phyloP scores from a whole-genome alignment of 1,140 invertebrate genomes.

The Halyomorpha halys region DNA sequence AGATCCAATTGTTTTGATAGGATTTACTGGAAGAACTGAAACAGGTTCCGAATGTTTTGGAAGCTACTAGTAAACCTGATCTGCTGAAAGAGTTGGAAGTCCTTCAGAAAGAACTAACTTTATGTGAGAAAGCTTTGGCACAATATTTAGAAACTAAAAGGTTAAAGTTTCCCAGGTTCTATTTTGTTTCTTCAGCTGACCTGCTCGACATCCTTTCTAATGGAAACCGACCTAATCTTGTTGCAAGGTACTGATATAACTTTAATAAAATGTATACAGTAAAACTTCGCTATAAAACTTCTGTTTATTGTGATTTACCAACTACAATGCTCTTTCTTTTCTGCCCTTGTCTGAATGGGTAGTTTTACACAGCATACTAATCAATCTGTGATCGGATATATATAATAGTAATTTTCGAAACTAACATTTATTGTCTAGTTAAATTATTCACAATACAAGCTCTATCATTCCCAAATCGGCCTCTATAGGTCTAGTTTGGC shows the following conservation, averaged over 20 bases:
- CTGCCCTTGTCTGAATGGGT: too few relatives aligned
- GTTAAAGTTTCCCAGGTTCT: slow-evolving; percentile 92
- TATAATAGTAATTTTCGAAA: too few relatives aligned
- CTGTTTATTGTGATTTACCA: too few relatives aligned
- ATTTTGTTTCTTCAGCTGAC: slow-evolving; percentile 96
- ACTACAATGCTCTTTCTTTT: too few relatives aligned
- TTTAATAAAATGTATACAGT: too few relatives aligned
- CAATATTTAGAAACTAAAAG: slow-evolving; percentile 96
- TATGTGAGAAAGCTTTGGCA: slow-evolving; percentile 94
- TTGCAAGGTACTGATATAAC: slow-evolving; percentile 40
- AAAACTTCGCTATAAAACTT: too few relatives aligned
- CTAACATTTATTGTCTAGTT: too few relatives aligned
- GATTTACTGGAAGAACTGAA: slow-evolving; percentile 55
- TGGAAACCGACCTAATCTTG: slow-evolving; percentile 81
- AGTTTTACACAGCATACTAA: too few relatives aligned
- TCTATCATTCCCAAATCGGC: too few relatives aligned
- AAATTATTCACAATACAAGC: too few relatives aligned
- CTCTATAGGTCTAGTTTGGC: too few relatives aligned
- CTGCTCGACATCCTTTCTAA: slow-evolving; percentile 90
- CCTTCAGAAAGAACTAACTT: slow-evolving; percentile 70
- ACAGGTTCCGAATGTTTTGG: slow-evolving; percentile 73
- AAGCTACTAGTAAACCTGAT: slow-evolving; percentile 77
- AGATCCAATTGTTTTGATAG: slow-evolving; percentile 34
- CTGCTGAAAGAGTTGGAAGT: slow-evolving; percentile 66
- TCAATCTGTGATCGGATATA: too few relatives aligned